A percentile compares a stretch with the other conserved stretches of the same genome.
phyloP scores from a whole-genome alignment of 2,797 vertebrate genomes.

The Capromys pilorides region DNA sequence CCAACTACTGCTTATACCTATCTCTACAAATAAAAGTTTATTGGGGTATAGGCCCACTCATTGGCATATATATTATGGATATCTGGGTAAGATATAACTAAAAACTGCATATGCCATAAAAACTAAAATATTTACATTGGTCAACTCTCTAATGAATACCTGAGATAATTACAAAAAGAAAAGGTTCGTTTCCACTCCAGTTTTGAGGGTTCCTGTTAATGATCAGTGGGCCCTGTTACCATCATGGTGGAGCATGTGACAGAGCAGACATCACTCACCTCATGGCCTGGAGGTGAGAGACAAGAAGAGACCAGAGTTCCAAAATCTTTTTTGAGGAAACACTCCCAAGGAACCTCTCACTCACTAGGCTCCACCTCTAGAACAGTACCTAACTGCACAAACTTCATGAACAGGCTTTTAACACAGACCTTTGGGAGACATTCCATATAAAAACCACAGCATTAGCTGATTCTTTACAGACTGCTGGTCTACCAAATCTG shows the following conservation, averaged over 20 bases:
- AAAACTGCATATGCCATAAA: not conserved
- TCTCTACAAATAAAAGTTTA: not conserved
- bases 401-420: not conserved
- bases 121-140: not conserved
- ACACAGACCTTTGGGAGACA: not conserved
- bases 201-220: not conserved
- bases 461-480: not conserved
- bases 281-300: not conserved
- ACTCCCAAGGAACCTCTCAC: too few species aligned
- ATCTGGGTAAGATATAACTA: not conserved
- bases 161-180: not conserved
- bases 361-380: not conserved
- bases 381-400: not conserved
- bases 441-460: not conserved
- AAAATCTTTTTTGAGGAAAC: not conserved
- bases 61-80: not conserved
- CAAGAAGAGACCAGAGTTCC: not conserved
- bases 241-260: not conserved
- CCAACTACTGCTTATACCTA: not conserved
- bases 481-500: too few species aligned
- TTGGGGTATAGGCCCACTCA: not conserved
- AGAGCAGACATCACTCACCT: not conserved
- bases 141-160: not conserved
- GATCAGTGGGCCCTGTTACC: not conserved
- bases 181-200: not conserved